Evolutionary conservation across 2,797 vertebrate species (phyloP), one percentile per base, ranked within the genome.

Genomic region (Sebastiscus tertius): DNA sequence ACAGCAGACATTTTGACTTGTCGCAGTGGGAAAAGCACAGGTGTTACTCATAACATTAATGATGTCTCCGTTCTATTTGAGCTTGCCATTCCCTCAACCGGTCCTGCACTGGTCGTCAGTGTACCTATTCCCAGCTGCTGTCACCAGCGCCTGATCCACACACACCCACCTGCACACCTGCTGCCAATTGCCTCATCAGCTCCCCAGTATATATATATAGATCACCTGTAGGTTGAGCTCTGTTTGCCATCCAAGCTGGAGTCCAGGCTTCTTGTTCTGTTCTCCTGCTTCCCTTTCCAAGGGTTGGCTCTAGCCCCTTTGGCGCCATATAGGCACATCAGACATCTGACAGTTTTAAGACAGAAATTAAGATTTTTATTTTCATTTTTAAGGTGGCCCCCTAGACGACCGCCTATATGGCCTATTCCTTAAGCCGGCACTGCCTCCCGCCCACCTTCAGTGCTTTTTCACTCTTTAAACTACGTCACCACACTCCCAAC

Each of bases 1-100:
- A 14, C 55, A 14, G 55, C 22, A 58, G 22, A 72, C 27, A 42
- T 33, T 61, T 55, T 70, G 70, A 75, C 70, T 66, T 72, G 42
- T 46, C 42, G 42, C 42, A 18, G 42, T 46, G 18, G 16, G 42
- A 18, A 46, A 59, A 69, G 24, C 62, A n/a, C 71, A 79, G 69
- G 33, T 73, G 76, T 69, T 39, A 11, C 66, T 58, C 55, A 54
- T 56, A 69, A 42, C 73, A 75, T 73, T 42, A 77, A 70, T 33
- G 4, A 79, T 70, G 39, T 36, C 18, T 81, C 63, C n/a, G 18
- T 18, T 74, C n/a, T 59, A 31, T 9, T 55, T n/a, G 52, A 29
- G 8, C 20, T 24, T 70, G 52, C 60, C 70, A 33, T 58, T 75
- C 8, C 22, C n/a, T 80, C 10, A 42, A 42, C 18, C 4, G n/a